These are phyloP conservation scores for Brachyptera putata DNA, from an alignment of 2,888 invertebrate species.

Conservation along the genomic window DNA sequence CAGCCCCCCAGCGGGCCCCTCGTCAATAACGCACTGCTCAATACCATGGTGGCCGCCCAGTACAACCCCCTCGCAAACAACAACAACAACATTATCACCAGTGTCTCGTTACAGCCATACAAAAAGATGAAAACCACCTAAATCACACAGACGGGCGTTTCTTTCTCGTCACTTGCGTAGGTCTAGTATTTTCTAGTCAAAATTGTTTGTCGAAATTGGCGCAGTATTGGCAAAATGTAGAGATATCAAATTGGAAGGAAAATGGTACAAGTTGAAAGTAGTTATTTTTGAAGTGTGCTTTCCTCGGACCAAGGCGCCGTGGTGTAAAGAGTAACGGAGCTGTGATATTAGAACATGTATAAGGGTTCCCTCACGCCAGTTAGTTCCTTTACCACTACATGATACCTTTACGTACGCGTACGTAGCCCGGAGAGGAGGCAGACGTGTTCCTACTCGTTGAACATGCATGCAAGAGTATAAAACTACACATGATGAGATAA, in stretches of 20 bases:
- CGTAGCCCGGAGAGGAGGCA: too few relatives aligned
- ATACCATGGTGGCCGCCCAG: conserved; percentile 37
- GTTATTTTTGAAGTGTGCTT: conserved; percentile 4
- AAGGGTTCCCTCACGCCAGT: conserved; percentile 10
- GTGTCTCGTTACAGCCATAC: conserved; percentile 71
- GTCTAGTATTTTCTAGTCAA: conserved; percentile 30
- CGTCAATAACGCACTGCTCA: conserved; percentile 32
- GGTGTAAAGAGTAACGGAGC: conserved; percentile 9
- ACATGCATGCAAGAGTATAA: conserved; percentile 15
- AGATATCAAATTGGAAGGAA: not conserved
- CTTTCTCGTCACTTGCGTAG: too few relatives aligned
- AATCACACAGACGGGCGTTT: too few relatives aligned
- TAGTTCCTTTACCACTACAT: conserved; percentile 13
- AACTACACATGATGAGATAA: not conserved
- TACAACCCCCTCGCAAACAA: conserved; percentile 41
- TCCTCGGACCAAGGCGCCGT: conserved; percentile 21
- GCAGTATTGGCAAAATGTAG: conserved; percentile 23
- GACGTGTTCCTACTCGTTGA: not conserved
- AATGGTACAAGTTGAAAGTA: not conserved
- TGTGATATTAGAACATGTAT: conserved; percentile 13
- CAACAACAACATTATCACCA: conserved; percentile 43
- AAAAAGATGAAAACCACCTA: conserved; percentile 89
- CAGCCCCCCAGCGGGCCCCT: conserved; percentile 35
- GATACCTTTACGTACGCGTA: not conserved
- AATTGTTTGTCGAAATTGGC: conserved; percentile 27